Evolutionary conservation across 2,113 vertebrate genomes (phyloP).

Genomic region (Puma concolor): DNA sequence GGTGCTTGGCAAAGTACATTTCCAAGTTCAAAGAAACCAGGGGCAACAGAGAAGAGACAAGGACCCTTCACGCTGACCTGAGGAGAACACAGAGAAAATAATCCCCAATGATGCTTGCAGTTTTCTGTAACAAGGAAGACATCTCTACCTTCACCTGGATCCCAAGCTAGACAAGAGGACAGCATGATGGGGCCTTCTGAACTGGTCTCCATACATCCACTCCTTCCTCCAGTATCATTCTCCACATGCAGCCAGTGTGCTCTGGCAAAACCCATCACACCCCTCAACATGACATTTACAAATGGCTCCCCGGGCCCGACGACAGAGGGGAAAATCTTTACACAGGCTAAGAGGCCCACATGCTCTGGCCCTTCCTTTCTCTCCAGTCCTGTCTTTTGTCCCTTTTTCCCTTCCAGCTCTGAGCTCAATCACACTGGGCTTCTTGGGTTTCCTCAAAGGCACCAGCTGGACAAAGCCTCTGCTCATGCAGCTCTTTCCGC

Average conservation of each 20-base stretch:
- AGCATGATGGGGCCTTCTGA: background rate
- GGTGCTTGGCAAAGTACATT: background rate
- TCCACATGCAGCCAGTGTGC: background rate
- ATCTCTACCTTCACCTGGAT: background rate
- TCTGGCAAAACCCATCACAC: background rate
- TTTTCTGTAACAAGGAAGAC: constrained; percentile 28
- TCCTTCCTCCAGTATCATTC: background rate
- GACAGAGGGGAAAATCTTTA: constrained; percentile 42
- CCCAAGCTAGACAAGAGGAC: constrained; percentile 32
- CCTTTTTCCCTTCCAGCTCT: constrained; percentile 43
- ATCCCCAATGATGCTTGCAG: background rate
- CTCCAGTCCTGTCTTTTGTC: constrained; percentile 34
- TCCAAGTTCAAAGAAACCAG: background rate
- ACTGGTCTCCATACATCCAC: background rate
- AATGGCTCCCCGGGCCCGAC: constrained; percentile 15
- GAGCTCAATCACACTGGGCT: constrained; percentile 49
- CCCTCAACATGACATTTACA: constrained; percentile 18
- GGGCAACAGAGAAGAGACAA: background rate
- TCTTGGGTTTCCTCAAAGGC: constrained; percentile 78
- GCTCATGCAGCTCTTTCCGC: constrained; percentile 63
- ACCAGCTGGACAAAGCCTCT: constrained; percentile 63
- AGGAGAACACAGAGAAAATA: background rate
- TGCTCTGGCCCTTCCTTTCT: background rate
- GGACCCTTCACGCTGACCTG: background rate
- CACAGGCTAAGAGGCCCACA: background rate